Percentiles rank a stretch among this genome's conserved stretches.
phyloP scores from a whole-genome alignment of 2,113 vertebrate species.

The Esox niger region DNA sequence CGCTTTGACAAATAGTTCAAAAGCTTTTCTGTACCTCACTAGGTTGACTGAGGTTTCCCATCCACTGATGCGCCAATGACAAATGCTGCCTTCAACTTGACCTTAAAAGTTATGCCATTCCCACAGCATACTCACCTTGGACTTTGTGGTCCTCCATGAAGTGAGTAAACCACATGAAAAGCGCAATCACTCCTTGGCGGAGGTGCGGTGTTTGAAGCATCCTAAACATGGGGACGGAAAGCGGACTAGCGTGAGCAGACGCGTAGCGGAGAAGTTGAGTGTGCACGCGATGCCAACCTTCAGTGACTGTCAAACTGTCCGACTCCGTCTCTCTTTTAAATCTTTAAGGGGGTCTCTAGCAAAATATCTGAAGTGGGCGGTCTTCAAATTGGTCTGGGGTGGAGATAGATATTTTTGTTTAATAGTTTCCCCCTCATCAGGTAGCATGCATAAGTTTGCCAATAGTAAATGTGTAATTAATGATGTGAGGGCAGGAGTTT shows the following conservation, averaged over 20 bases:
- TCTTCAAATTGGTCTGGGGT: conserved; percentile 80
- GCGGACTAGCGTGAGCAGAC: conserved; percentile 61
- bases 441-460: conserved; percentile 54
- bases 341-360: conserved; percentile 81
- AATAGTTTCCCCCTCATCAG: conserved; percentile 79
- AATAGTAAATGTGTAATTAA: conserved; percentile 20
- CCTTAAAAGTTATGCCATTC: conserved; percentile 2
- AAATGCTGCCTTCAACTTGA: not conserved
- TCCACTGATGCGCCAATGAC: too few relatives aligned
- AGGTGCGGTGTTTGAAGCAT: conserved; percentile 78
- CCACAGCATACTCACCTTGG: conserved; percentile 76
- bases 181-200: conserved; percentile 75
- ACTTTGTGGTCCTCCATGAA: conserved; percentile 81
- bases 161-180: conserved; percentile 79
- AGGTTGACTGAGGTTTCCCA: too few relatives aligned
- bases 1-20: too few relatives aligned
- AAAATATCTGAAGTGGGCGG: conserved; percentile 84
- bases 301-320: conserved; percentile 83
- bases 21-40: too few relatives aligned
- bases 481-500: conserved; percentile 15
- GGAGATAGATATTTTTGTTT: conserved; percentile 65
- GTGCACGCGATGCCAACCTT: conserved; percentile 73
- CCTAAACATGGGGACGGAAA: conserved; percentile 53
- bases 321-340: conserved; percentile 89
- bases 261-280: conserved; percentile 51